Conservation (phyloP, 2,113 vertebrate species). For the Antidorcas marsupialis region DNA sequence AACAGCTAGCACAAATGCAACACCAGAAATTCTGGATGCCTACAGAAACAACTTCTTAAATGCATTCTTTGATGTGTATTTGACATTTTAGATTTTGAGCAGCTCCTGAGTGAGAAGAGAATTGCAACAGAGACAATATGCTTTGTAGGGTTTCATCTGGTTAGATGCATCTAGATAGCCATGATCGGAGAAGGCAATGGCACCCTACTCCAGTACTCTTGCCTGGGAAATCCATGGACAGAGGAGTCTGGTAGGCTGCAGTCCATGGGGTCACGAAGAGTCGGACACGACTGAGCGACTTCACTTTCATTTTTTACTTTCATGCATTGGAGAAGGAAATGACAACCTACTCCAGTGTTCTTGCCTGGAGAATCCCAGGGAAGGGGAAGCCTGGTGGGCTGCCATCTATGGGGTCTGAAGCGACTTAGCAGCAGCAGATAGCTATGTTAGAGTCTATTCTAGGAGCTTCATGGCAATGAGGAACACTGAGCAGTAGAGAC, state of each 20-base stretch:
- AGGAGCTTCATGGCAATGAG: background rate
- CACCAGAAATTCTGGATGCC: background rate
- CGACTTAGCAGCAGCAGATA: background rate
- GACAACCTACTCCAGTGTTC: no score
- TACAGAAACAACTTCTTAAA: conserved; percentile 33
- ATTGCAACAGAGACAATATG: background rate
- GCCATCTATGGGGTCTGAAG: no score
- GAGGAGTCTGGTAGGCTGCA: no score
- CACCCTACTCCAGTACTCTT: no score
- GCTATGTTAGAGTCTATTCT: background rate
- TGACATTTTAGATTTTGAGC: conserved; percentile 37
- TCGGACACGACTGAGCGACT: rapidly evolving
- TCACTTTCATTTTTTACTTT: no score
- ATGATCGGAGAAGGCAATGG: background rate
- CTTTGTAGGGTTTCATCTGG: background rate
- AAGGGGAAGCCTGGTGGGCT: no score
- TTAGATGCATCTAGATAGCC: background rate
- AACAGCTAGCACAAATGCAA: conserved; percentile 10
- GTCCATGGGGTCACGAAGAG: no score
- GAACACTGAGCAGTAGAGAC: background rate
- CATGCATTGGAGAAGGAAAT: no score
- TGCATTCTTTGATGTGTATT: conserved; percentile 32
- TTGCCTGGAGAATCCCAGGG: no score
- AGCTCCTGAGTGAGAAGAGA: background rate
- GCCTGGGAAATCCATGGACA: no score